Conservation (phyloP, 2,888 invertebrate genomes). For the Morinoia aosen region DNA sequence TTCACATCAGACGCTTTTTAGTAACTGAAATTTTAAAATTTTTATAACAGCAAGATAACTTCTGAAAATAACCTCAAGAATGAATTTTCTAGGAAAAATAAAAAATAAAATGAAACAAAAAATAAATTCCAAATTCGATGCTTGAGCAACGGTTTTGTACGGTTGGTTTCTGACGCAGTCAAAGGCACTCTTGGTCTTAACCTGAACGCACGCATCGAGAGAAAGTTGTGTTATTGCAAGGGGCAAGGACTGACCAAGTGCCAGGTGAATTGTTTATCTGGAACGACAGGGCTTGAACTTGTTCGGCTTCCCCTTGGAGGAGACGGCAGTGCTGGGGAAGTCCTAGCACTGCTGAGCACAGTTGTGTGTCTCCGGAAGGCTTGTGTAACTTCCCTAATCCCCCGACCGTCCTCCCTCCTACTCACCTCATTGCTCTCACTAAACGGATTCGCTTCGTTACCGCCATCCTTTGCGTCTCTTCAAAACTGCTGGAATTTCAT, state of each 20-base stretch:
- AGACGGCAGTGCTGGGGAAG: not conserved
- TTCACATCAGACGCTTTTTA: not conserved
- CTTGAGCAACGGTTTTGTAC: not conserved
- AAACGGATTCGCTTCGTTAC: slow-evolving; percentile 31
- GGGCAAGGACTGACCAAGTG: not conserved
- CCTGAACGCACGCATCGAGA: not conserved
- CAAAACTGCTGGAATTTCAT: slow-evolving; percentile 5
- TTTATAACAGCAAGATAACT: not conserved
- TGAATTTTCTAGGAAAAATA: not conserved
- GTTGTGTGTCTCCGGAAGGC: not conserved
- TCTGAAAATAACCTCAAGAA: not conserved
- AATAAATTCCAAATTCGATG: not conserved
- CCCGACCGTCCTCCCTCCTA: not conserved
- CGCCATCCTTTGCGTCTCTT: slow-evolving; percentile 39
- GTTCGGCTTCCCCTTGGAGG: not conserved
- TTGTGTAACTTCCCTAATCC: not conserved
- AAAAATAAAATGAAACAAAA: not conserved
- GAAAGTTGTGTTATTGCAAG: not conserved
- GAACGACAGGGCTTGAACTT: not conserved
- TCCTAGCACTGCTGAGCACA: not conserved
- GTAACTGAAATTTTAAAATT: not conserved
- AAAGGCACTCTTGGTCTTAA: not conserved
- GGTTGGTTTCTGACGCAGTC: not conserved
- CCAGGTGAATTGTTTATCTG: slow-evolving; percentile 28
- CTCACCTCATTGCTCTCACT: slow-evolving; percentile 7